Percentiles rank a stretch among this genome's conserved stretches.
These are phyloP conservation scores for Philonicus albiceps DNA, from an alignment of 2,888 invertebrate species.

Conservation along the genomic window DNA sequence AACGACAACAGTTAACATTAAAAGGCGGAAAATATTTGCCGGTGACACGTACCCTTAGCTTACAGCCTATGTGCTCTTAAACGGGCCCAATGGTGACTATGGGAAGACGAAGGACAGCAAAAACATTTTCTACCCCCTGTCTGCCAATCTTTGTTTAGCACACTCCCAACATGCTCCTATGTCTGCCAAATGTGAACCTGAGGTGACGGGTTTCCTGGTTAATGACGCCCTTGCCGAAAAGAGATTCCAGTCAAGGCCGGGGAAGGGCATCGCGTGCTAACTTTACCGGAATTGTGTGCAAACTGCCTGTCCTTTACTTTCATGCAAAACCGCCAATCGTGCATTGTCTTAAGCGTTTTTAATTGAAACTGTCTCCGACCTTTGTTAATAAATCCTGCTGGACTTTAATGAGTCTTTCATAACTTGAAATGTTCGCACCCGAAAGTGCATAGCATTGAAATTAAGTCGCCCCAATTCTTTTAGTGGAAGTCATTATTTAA, in stretches of 20 bases:
- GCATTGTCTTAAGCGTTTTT: neutral
- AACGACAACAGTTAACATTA: neutral
- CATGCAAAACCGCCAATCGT: neutral
- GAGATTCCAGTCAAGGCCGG: neutral
- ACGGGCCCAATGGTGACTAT: neutral
- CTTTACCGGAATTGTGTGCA: neutral
- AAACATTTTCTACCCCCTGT: neutral
- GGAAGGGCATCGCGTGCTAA: neutral
- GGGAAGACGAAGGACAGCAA: neutral
- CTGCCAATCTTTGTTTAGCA: neutral
- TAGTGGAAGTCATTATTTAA: neutral
- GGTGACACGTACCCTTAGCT: neutral
- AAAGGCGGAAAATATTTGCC: neutral
- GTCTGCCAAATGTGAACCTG: neutral
- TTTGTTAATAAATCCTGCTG: neutral
- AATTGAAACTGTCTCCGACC: neutral
- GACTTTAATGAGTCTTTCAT: neutral
- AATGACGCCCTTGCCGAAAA: neutral
- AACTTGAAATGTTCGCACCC: neutral
- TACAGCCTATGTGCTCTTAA: neutral
- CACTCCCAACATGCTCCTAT: neutral
- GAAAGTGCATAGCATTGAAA: neutral
- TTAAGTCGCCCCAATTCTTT: neutral
- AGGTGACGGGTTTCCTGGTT: neutral
- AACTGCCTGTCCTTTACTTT: neutral